Evolutionary conservation across 2,797 vertebrate species (phyloP).

Genomic region (Lutra lutra): DNA sequence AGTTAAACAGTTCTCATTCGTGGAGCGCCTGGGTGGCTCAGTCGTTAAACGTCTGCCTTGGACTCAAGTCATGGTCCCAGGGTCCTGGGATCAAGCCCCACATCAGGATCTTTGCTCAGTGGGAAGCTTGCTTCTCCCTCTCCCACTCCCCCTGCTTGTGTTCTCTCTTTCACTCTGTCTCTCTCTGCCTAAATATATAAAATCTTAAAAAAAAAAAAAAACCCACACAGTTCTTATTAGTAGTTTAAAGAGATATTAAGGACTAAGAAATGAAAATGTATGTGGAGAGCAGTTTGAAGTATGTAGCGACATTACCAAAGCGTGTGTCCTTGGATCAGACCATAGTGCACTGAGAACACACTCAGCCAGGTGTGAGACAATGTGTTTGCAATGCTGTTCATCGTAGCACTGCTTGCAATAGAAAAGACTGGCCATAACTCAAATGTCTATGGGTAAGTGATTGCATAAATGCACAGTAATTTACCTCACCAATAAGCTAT

Average conservation of each 20-base stretch:
- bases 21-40: no score
- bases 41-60: no score
- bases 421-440: background rate
- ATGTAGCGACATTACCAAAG: background rate
- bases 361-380: background rate
- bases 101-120: no score
- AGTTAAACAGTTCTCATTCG: background rate
- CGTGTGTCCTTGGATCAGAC: background rate
- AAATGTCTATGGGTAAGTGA: background rate
- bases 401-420: background rate
- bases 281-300: background rate
- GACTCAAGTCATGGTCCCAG: no score
- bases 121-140: no score
- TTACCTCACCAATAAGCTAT: background rate
- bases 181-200: no score
- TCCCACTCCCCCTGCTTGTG: no score
- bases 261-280: background rate
- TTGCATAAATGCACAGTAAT: background rate
- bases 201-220: no score
- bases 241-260: background rate
- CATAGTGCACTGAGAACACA: background rate
- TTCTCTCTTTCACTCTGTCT: no score
- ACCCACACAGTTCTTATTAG: background rate
- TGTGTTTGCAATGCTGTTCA: background rate
- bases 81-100: no score